These are phyloP conservation scores for Cettia cetti DNA, from an alignment of 2,113 vertebrate species.

Conservation along the genomic window DNA sequence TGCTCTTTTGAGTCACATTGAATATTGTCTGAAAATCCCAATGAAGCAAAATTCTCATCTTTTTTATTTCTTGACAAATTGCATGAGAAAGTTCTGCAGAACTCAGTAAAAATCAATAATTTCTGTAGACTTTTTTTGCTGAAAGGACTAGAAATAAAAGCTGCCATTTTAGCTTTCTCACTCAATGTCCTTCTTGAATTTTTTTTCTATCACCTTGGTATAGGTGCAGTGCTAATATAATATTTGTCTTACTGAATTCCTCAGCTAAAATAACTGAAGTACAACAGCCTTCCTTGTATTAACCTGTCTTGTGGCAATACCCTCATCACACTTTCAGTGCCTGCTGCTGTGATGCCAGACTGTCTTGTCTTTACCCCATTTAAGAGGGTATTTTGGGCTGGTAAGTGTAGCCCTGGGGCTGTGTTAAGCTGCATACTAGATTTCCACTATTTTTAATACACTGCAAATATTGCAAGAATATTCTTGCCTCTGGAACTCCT, in stretches of 20 bases:
- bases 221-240: background rate
- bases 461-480: background rate
- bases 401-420: background rate
- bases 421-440: background rate
- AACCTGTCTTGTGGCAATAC: too few species aligned
- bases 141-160: background rate
- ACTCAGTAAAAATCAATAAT: background rate
- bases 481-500: background rate
- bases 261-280: background rate
- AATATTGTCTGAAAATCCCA: background rate
- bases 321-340: background rate
- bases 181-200: background rate
- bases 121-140: background rate
- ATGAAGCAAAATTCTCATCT: background rate
- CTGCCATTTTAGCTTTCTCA: background rate
- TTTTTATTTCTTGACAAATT: background rate
- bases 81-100: background rate
- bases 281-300: background rate
- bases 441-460: background rate
- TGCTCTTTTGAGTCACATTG: background rate
- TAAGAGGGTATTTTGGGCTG: background rate
- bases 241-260: background rate
- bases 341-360: background rate
- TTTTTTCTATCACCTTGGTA: background rate
- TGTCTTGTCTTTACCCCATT: background rate